Conservation (phyloP, 2,888 invertebrate species). For the Phasia obesa region DNA sequence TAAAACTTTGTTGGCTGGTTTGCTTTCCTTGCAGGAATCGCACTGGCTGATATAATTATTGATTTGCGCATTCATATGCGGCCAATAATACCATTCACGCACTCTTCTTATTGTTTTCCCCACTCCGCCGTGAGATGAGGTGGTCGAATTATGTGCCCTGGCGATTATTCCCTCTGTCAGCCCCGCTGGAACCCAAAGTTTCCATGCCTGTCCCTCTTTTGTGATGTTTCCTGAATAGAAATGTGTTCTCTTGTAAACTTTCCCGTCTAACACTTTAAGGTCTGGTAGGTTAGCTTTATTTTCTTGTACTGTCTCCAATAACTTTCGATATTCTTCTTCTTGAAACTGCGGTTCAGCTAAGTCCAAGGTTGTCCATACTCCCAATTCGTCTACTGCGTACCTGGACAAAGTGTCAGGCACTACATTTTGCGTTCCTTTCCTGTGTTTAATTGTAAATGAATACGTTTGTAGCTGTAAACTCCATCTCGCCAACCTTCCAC, state of each 20-base stretch:
- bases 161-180: not conserved
- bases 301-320: not conserved
- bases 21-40: too few species aligned
- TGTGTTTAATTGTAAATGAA: not conserved
- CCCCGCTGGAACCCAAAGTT: not conserved
- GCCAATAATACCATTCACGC: too few species aligned
- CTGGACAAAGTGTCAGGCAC: not conserved
- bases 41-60: too few species aligned
- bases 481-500: not conserved
- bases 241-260: not conserved
- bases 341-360: not conserved
- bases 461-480: not conserved
- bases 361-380: not conserved
- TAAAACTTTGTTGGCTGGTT: too few species aligned
- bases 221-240: not conserved
- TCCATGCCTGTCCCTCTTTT: constrained; percentile 1
- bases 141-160: not conserved
- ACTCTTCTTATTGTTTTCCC: too few species aligned
- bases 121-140: too few species aligned
- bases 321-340: not conserved
- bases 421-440: not conserved
- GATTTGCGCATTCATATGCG: too few species aligned
- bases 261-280: not conserved
- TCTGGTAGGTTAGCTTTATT: not conserved
- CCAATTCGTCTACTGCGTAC: not conserved